These are phyloP conservation scores for Cardiocondyla obscurior DNA, from an alignment of 1,140 invertebrate genomes.

Conservation along the genomic window DNA sequence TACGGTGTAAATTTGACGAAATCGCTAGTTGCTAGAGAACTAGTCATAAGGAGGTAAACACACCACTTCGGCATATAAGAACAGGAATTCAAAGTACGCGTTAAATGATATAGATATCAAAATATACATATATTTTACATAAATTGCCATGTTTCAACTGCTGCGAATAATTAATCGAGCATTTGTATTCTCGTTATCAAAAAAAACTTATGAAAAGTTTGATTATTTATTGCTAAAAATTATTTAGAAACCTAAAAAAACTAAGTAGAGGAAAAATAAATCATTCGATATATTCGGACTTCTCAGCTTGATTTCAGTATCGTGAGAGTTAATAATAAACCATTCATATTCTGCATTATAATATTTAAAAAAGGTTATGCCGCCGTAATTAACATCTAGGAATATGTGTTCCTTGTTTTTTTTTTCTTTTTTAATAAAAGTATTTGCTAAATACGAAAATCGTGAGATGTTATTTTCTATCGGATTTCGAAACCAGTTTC, in stretches of 20 bases:
- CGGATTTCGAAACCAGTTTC: constrained; percentile 68
- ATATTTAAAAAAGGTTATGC: too few species aligned
- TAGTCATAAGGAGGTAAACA: constrained; percentile 18
- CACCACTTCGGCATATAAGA: background rate
- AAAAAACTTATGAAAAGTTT: background rate
- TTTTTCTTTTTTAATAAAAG: too few species aligned
- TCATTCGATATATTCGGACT: too few species aligned
- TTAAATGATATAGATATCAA: background rate
- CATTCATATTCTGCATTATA: background rate
- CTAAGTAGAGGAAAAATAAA: too few species aligned
- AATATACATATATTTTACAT: background rate
- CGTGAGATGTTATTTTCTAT: constrained; percentile 37
- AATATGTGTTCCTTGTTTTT: too few species aligned
- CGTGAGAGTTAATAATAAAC: background rate
- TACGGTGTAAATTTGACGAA: constrained; percentile 56
- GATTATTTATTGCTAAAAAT: background rate
- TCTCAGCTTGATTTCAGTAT: too few species aligned
- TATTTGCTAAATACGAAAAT: background rate
- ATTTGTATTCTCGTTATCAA: too few species aligned
- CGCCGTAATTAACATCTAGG: too few species aligned
- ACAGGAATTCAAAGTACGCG: background rate
- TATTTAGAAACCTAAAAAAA: background rate
- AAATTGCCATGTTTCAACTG: background rate
- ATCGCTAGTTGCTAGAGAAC: constrained; percentile 46
- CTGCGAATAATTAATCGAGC: background rate